Base-by-base conservation (phyloP, 2,888 invertebrate genomes). In the Nipponacmea schrenckii region DNA sequence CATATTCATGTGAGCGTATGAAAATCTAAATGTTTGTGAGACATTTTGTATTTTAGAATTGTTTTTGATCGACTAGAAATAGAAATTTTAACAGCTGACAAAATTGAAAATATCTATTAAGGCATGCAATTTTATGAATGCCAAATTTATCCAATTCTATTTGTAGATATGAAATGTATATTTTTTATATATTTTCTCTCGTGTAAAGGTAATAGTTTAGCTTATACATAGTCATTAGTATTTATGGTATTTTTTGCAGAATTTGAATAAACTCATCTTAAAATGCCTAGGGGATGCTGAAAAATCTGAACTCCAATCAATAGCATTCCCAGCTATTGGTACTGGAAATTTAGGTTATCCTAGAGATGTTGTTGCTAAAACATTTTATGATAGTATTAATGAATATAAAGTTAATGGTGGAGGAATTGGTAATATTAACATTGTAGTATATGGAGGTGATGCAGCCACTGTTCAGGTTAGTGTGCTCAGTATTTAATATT, bases 281-380 rank as follows among this genome's bases (percentile, higher is more conserved):
- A 76, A 76, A 26, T 80, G 83, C 69, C 64, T 85, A 67, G 64
- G 74, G 24, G 73, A 71, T 20, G 83, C 83, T 24, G 75, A 79
- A 70, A 65, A 70, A 17, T 70, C 70, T 56, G 68, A 70, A 17
- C 74, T 77, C 67, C 79, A 73, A 39, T 79, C 81, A 5, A 77
- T 86, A 17, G 79, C 84, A 39, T 80, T 86, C 48, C 83, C 83
- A 48, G 82, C 83, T 24, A 75, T 86, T 67, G 86, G 85, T 8
- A 83, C 85, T 10, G 84, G 84, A 45, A 79, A 79, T 62, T 79
- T 85, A 1, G 70, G 77, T 3, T 85, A 81, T 74, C 84, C 85
- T 0, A 71, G 72, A 8, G 79, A 81, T 66, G 68, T 81, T 1
- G 82, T 81, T 17, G 82, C 84, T 14, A 73, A 77, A n/a, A 73